Evolutionary conservation across 2,797 vertebrate species (phyloP).

Genomic region (Micrastur ruficollis): DNA sequence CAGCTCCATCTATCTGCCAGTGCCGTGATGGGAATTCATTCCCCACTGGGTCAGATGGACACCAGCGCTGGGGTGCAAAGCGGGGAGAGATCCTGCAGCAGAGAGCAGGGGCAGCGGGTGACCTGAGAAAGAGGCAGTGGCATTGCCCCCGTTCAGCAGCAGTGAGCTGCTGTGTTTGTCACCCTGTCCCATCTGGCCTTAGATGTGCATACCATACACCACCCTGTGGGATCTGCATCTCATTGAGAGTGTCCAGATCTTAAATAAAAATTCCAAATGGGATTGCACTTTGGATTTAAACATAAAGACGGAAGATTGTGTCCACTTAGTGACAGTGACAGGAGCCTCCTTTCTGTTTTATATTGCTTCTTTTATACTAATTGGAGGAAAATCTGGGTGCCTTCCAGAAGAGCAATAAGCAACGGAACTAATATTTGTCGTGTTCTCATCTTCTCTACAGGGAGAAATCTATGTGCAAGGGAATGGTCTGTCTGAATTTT

Average conservation of each 20-base stretch:
- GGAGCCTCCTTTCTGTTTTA: neutral
- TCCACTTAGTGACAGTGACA: neutral
- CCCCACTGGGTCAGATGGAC: fast-evolving
- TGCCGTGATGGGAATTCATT: neutral
- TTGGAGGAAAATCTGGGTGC: neutral
- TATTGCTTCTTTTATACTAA: neutral
- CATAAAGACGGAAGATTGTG: neutral
- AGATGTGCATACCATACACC: too few relatives aligned
- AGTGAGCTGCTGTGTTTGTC: neutral
- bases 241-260: neutral
- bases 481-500: neutral
- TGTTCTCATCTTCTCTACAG: neutral
- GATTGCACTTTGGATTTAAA: neutral
- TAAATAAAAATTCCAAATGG: neutral
- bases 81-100: too few relatives aligned
- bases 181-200: neutral
- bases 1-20: neutral
- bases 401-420: slow-evolving; percentile 29
- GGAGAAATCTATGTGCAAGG: neutral
- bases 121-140: neutral
- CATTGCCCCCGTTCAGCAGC: fast-evolving
- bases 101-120: fast-evolving
- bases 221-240: neutral
- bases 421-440: neutral
- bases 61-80: neutral